Evolutionary conservation across 2,113 vertebrate genomes (phyloP).

Genomic region (Argyrosomus japonicus): DNA sequence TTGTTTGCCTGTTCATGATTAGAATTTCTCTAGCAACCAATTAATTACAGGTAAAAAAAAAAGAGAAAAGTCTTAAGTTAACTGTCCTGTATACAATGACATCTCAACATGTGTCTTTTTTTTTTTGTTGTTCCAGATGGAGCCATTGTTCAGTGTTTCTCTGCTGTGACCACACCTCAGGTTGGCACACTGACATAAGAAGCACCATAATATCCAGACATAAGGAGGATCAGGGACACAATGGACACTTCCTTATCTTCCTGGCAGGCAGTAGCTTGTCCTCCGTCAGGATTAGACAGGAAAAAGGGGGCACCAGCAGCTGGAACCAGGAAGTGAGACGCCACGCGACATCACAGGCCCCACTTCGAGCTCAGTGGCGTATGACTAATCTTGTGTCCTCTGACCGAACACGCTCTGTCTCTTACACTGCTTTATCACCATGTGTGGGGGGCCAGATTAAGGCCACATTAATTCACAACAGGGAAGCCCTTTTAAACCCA

Average conservation of each 20-base stretch:
- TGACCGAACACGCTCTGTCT: conserved; percentile 57
- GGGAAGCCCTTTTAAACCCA: conserved; percentile 67
- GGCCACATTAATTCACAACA: conserved; percentile 75
- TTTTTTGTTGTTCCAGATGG: conserved; percentile 45
- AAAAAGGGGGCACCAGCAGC: conserved; percentile 52
- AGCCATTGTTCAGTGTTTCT: conserved; percentile 49
- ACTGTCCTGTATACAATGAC: neutral
- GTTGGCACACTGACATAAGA: conserved; percentile 38
- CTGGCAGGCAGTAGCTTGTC: conserved; percentile 53
- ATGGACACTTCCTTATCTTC: conserved; percentile 70
- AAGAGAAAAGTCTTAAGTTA: neutral
- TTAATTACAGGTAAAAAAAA: neutral
- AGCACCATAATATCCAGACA: conserved; percentile 24
- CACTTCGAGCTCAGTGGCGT: conserved; percentile 51
- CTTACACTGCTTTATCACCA: conserved; percentile 48
- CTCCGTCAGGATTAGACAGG: conserved; percentile 60
- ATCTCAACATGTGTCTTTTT: conserved; percentile 6
- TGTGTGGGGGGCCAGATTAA: conserved; percentile 75
- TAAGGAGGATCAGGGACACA: conserved; percentile 62
- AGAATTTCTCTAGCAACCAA: neutral
- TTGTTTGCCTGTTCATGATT: neutral
- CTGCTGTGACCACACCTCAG: conserved; percentile 33
- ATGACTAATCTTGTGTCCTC: conserved; percentile 74
- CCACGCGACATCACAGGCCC: conserved; percentile 30
- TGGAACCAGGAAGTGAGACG: conserved; percentile 71